Evolutionary conservation across 2,113 vertebrate genomes (phyloP).

Genomic region (Terrapene triunguis): DNA sequence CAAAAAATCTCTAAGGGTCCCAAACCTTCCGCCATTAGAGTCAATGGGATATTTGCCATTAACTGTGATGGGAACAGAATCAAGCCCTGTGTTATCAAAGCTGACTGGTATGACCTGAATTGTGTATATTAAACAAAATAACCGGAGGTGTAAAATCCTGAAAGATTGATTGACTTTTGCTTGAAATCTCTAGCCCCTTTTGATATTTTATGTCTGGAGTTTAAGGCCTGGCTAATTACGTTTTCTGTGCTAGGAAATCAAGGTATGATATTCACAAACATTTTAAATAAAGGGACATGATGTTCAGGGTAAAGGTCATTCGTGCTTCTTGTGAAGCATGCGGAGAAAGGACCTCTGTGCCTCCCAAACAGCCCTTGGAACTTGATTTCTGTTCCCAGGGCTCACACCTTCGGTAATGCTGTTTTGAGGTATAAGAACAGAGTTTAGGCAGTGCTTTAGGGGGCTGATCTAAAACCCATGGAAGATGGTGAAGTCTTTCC

Average conservation of each 20-base stretch:
- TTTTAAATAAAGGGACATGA: not conserved
- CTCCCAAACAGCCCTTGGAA: fast-evolving
- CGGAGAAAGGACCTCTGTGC: fast-evolving
- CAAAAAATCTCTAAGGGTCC: not conserved
- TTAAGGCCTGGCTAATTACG: not conserved
- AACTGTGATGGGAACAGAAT: not conserved
- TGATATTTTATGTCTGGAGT: not conserved
- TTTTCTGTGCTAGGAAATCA: not conserved
- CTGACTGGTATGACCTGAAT: not conserved
- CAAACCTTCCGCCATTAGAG: not conserved
- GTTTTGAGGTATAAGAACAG: not conserved
- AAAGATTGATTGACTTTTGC: fast-evolving
- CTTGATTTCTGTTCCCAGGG: not conserved
- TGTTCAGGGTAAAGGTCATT: not conserved
- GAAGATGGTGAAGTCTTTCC: not conserved
- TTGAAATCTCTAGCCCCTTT: not conserved
- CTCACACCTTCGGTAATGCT: fast-evolving
- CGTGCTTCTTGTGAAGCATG: fast-evolving
- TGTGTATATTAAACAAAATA: not conserved
- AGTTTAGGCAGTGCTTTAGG: no score
- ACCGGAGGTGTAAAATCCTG: not conserved
- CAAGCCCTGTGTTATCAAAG: not conserved
- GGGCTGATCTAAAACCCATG: not conserved
- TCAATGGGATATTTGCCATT: not conserved
- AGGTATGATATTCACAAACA: not conserved